phyloP scores from a whole-genome alignment of 2,113 vertebrate genomes.

The Entosphenus tridentatus region DNA sequence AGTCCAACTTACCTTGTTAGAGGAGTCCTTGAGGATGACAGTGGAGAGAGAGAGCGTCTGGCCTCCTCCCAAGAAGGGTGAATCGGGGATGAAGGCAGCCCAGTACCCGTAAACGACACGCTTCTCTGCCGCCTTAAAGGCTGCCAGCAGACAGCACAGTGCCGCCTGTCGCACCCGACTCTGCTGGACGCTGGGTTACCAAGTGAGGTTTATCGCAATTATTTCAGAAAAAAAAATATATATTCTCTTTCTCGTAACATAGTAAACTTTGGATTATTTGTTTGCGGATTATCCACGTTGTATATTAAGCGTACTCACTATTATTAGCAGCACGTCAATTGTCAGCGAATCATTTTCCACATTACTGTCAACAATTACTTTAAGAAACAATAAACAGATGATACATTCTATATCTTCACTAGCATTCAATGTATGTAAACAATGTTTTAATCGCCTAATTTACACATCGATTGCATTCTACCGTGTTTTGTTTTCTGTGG shows the following conservation, averaged over 20 bases:
- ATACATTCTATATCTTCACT: too few species aligned
- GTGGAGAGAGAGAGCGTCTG: slow-evolving; percentile 67
- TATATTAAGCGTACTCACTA: too few species aligned
- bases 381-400: too few species aligned
- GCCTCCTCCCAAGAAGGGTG: slow-evolving; percentile 44
- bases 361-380: too few species aligned
- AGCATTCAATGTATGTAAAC: too few species aligned
- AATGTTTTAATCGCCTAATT: too few species aligned
- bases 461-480: too few species aligned
- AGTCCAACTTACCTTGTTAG: slow-evolving; percentile 45
- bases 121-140: slow-evolving; percentile 67
- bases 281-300: too few species aligned
- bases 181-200: slow-evolving; percentile 38
- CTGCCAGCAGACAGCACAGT: slow-evolving; percentile 53
- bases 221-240: not conserved
- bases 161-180: slow-evolving; percentile 60
- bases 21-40: slow-evolving; percentile 72
- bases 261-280: too few species aligned
- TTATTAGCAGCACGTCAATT: too few species aligned
- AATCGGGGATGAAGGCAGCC: slow-evolving; percentile 78
- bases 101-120: slow-evolving; percentile 74
- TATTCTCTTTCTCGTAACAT: not conserved
- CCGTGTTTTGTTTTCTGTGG: too few species aligned
- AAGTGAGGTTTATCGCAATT: slow-evolving; percentile 8
- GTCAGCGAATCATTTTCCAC: too few species aligned